Conservation (phyloP, 2,113 vertebrate species). For the Casuarius casuarius region DNA sequence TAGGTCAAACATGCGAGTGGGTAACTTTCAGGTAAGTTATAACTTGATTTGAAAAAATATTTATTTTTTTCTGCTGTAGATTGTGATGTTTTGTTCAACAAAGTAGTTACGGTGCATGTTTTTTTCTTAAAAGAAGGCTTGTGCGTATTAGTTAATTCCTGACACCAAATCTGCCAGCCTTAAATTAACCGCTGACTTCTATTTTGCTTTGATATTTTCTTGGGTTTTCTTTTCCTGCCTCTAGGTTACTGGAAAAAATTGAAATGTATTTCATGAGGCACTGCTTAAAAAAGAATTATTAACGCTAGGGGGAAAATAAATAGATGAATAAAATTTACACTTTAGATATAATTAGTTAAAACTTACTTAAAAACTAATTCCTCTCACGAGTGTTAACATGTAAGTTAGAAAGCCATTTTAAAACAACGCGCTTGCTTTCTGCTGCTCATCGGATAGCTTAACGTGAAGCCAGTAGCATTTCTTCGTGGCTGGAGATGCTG, state of each 20-base stretch:
- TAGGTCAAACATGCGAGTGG: conserved; percentile 50
- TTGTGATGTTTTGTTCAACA: conserved; percentile 80
- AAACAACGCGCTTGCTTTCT: not conserved
- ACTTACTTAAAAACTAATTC: not conserved
- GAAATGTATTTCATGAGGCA: conserved; percentile 71
- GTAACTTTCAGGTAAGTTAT: conserved; percentile 62
- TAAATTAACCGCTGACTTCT: conserved; percentile 87
- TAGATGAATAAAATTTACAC: conserved; percentile 5
- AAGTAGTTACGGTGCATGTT: conserved; percentile 89
- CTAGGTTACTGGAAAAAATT: conserved; percentile 53
- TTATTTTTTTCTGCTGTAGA: conserved; percentile 68
- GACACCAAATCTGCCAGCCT: conserved; percentile 82
- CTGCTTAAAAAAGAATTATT: conserved; percentile 52
- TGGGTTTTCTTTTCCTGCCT: conserved; percentile 72
- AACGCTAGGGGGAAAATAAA: conserved; percentile 60
- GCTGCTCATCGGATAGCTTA: not conserved
- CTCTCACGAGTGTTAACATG: not conserved
- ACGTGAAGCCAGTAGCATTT: too few relatives aligned
- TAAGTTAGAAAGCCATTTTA: not conserved
- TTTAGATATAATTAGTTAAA: conserved; percentile 39
- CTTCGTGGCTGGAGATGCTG: too few relatives aligned
- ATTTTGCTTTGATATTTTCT: conserved; percentile 79
- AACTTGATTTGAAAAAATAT: not conserved
- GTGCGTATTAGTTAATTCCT: conserved; percentile 49
- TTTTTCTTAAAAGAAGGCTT: conserved; percentile 77